Base-by-base conservation (phyloP, 2,888 invertebrate species). In the Lithophane leautieri region DNA sequence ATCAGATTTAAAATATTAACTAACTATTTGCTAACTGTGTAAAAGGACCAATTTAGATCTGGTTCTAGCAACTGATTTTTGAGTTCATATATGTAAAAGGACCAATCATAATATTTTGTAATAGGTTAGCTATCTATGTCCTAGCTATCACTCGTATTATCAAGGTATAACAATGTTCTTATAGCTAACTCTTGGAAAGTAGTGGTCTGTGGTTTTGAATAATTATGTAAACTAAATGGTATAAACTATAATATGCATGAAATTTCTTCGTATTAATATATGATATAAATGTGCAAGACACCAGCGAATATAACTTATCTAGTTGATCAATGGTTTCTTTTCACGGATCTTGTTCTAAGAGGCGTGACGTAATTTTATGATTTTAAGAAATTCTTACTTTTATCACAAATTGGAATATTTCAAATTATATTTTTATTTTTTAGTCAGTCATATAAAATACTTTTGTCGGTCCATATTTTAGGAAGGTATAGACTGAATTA, bases 401-500 rank as follows among this genome's bases (percentile, higher is more conserved):
- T 72, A 76, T 85, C 62, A 22, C n/a, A 66, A 81, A 56, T 16
- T n/a, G 44, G 52, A 80, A 62, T 62, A 71, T 84, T 56, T 25
- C 4, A 50, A 63, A 71, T 68, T 56, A 50, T 22, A n/a, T 54
- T 75, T 76, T 28, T 54, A 34, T 19, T 54, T 75, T 76, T 28
- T 54, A 34, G 47, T 66, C 58, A 65, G 12, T 76, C 68, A 62
- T 69, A 60, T 69, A 60, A 70, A 65, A 69, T 68, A 84, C 16
- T 8, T 44, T 34, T 14, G 0, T 52, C 12, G n/a, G 7, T 40
- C 8, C 16, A 62, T 70, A 42, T 58, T 56, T 50, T 81, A 56
- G 4, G 22, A 50, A 56, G 7, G 16, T 56, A 34, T 42, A 25
- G 4, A 11, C 44, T 34, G 34, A 77, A 63, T 75, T 50, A 75